Evolutionary conservation across 2,113 vertebrate species (phyloP), one percentile per base, ranked within the genome.

Genomic region (Gobius niger): DNA sequence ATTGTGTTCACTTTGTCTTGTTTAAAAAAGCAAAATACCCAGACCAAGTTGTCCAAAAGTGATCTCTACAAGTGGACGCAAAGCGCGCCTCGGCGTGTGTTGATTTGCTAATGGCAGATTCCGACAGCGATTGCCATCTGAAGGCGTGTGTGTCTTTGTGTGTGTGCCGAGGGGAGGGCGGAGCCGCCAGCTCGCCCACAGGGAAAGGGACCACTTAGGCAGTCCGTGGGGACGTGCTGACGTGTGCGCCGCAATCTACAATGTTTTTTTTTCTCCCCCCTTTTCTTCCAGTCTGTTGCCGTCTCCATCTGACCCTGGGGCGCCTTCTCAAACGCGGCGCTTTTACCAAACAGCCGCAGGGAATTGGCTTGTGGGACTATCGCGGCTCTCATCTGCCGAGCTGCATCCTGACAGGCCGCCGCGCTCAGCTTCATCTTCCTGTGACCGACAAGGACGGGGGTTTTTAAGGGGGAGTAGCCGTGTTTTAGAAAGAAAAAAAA

Each of bases 1-100:
- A n/a, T n/a, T n/a, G n/a, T n/a, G n/a, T n/a, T n/a, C 24, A 24
- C 3, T 3, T 24, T 1, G 24, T 24, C 24, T 24, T 24, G 24
- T 24, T 24, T 1, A 24, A n/a, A n/a, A n/a, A n/a, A n/a, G n/a
- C n/a, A n/a, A n/a, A n/a, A n/a, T n/a, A n/a, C n/a, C n/a, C n/a
- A n/a, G n/a, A n/a, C n/a, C n/a, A n/a, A n/a, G n/a, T n/a, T n/a
- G n/a, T 24, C 24, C 3, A 24, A 24, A 24, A 24, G 24, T 24
- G 3, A 24, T 24, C 24, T 24, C 24, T 24, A 24, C 1, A 24
- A 24, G n/a, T 9, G 51, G n/a, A 52, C 52, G 75, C 78, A n/a
- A n/a, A n/a, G n/a, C n/a, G n/a, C n/a, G n/a, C 78, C 71, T 71
- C 63, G 74, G 84, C 87, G 89, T 85, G 86, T 91, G 90, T 85